Evolutionary conservation across 2,113 vertebrate species (phyloP).

Genomic region (Stegostoma tigrinum): DNA sequence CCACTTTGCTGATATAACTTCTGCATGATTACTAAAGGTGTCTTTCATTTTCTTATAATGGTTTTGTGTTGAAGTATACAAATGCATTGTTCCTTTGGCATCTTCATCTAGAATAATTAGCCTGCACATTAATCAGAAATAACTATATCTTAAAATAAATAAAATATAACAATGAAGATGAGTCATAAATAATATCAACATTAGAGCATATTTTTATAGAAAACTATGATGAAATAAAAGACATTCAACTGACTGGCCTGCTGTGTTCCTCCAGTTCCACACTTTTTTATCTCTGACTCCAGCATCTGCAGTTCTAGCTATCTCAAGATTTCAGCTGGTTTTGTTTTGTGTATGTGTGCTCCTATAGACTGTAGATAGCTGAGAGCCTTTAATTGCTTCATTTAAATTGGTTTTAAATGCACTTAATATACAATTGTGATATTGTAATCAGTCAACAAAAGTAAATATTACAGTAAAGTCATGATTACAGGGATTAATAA

Average conservation of each 20-base stretch:
- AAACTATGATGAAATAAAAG: not conserved
- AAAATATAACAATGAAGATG: not conserved
- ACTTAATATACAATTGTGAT: not conserved
- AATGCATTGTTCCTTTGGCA: not conserved
- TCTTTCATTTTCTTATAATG: not conserved
- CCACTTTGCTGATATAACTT: not conserved
- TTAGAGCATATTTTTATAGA: not conserved
- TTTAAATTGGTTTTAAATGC: not conserved
- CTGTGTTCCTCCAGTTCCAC: too few relatives aligned
- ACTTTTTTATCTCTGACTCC: too few relatives aligned
- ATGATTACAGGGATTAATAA: slow-evolving; percentile 16
- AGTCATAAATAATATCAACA: not conserved
- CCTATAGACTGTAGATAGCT: too few relatives aligned
- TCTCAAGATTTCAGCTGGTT: not conserved
- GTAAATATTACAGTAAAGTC: not conserved
- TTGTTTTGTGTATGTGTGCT: not conserved
- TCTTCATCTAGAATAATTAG: not conserved
- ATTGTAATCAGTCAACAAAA: slow-evolving; percentile 14
- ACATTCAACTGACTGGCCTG: not conserved
- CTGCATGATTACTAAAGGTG: not conserved
- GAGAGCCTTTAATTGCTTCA: not conserved
- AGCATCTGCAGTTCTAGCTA: too few relatives aligned
- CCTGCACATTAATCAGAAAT: not conserved
- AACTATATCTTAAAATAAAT: not conserved
- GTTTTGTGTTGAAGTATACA: too few relatives aligned